A percentile compares a stretch with the other conserved stretches of the same genome.
Evolutionary conservation across 2,888 invertebrate species (phyloP).

Genomic region (Spicauda simplicius): DNA sequence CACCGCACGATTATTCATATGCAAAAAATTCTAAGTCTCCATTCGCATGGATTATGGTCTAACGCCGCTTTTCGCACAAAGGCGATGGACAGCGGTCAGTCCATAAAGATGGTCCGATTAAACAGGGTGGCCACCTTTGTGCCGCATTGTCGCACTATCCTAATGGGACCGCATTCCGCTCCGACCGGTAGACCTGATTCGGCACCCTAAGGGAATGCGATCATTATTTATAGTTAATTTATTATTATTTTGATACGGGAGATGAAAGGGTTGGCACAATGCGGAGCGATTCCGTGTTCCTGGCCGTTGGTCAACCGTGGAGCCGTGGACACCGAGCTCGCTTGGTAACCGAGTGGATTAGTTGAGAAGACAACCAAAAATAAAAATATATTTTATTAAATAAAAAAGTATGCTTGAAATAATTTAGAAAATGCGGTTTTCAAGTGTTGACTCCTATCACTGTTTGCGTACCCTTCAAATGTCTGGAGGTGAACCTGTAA

Average conservation of each 20-base stretch:
- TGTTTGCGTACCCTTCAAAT: conserved; percentile 19
- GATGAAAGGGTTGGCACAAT: conserved; percentile 78
- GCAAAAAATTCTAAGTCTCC: conserved; percentile 67
- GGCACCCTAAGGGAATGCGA: conserved; percentile 51
- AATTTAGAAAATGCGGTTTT: conserved; percentile 1
- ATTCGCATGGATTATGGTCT: conserved; percentile 78
- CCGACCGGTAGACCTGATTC: conserved; percentile 75
- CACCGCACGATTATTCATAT: conserved; percentile 64
- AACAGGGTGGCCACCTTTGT: conserved; percentile 63
- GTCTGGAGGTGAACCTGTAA: conserved; percentile 23
- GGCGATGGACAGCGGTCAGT: conserved; percentile 73
- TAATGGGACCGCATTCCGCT: conserved; percentile 81
- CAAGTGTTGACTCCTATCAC: conserved; percentile 3
- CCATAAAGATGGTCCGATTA: conserved; percentile 80
- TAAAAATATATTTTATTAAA: no score
- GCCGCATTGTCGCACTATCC: conserved; percentile 75
- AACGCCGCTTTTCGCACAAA: conserved; percentile 68
- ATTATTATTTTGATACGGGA: conserved; percentile 83
- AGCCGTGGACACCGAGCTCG: conserved; percentile 51
- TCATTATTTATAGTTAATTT: conserved; percentile 82
- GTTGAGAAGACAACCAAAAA: no score
- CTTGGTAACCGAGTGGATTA: conserved; percentile 44
- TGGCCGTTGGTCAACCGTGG: conserved; percentile 68
- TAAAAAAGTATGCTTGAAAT: background rate
- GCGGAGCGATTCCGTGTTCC: conserved; percentile 69